Base-by-base conservation (phyloP, 2,797 vertebrate species). In the Melanotaenia boesemani region DNA sequence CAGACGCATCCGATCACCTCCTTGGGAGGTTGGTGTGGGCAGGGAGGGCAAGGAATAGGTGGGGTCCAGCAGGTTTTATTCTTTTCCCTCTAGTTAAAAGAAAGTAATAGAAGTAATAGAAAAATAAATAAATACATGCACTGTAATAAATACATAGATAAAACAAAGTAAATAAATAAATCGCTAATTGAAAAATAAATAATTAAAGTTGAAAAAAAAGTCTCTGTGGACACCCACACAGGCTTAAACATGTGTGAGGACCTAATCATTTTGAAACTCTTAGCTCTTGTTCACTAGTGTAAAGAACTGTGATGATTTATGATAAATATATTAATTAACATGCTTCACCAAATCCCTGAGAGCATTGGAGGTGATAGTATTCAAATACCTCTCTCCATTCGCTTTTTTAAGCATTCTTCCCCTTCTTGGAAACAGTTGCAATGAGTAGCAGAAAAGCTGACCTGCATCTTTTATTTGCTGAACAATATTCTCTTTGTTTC, bases 1-100 rank as follows among this genome's bases (percentile, higher is more conserved):
- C 95, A 95, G 94, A 94, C 89, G 59, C 68, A 76, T 86, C 85
- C 89, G 71, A 91, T 91, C 89, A 86, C 86, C 83, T 88, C 92
- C 93, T 94, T 73, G 13, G 89, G 86, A 90, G 84, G 68, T 76
- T 88, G 81, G 46, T 76, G 70, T 87, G 82, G 77, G 86, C 70
- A 87, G 69, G 72, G 79, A 81, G 86, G 81, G 81, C 28, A 64
- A 84, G 73, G 65, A 79, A 83, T 22, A 44, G 81, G 76, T 85
- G 76, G 81, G 84, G 77, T 82, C 76, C 78, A 85, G 80, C 75
- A 84, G 74, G 24, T 72, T 86, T 80, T 50, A 74, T 76, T 63
- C 56, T 67, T 52, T 73, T 58, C 74, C 7, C 24, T 32, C n/a
- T 58, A 36, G 46, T 58, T 37, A 65, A 85, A 75, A 73, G 58